phyloP scores from a whole-genome alignment of 1,140 invertebrate species.

The Heliconius himera region DNA sequence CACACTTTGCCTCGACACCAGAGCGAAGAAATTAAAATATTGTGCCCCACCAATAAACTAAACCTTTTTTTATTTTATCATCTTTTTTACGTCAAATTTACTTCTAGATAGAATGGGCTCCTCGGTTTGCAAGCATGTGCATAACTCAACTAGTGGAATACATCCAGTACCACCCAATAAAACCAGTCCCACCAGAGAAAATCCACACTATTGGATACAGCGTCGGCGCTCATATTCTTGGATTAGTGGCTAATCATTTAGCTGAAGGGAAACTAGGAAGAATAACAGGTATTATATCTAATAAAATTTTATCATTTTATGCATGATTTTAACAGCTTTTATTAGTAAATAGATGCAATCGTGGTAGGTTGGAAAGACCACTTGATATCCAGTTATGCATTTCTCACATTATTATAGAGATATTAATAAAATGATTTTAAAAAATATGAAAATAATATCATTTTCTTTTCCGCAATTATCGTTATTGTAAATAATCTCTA shows the following conservation, averaged over 20 bases:
- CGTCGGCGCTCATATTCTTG: conserved; percentile 92
- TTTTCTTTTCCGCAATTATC: no score
- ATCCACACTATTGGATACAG: conserved; percentile 92
- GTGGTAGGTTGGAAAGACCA: no score
- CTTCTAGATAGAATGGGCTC: conserved; percentile 89
- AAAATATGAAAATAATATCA: no score
- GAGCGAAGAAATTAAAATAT: no score
- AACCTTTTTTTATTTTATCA: neutral
- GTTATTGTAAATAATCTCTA: no score
- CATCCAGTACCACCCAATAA: conserved; percentile 86
- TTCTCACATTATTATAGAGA: no score
- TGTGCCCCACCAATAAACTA: neutral
- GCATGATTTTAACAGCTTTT: neutral
- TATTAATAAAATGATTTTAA: no score
- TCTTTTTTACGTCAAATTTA: neutral
- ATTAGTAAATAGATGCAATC: neutral
- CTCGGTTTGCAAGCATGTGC: conserved; percentile 90
- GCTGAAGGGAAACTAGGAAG: conserved; percentile 87
- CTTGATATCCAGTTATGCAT: no score
- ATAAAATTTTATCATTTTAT: neutral
- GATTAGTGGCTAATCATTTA: conserved; percentile 90
- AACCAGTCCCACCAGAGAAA: conserved; percentile 86
- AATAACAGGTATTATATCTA: conserved; percentile 85
- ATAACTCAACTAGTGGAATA: conserved; percentile 91
- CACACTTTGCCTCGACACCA: no score